phyloP scores from a whole-genome alignment of 2,113 vertebrate species.

The Vanacampus margaritifer region DNA sequence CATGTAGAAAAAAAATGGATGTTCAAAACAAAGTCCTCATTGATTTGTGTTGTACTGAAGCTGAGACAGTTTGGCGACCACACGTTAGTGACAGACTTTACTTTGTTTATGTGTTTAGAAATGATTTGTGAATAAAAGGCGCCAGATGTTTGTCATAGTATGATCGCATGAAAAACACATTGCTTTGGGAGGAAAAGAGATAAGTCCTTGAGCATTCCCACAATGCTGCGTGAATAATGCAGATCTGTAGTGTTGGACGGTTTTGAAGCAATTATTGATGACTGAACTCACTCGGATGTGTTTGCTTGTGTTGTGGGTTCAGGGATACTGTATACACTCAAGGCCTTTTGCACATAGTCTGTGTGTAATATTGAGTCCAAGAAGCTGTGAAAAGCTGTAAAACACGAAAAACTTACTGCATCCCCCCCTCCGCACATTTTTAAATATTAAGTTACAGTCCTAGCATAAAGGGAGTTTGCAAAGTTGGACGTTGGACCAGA shows the following conservation, averaged over 20 bases:
- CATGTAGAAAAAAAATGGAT: not conserved
- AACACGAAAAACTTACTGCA: no score
- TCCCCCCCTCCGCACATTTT: no score
- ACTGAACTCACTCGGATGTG: constrained; percentile 25
- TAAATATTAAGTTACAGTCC: no score
- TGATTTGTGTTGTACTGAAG: constrained; percentile 23
- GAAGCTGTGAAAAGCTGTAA: no score
- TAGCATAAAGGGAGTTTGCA: no score
- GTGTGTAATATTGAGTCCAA: not conserved
- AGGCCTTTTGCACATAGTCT: constrained; percentile 1
- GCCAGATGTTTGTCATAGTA: constrained; percentile 24
- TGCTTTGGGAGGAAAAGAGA: constrained; percentile 32
- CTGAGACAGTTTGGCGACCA: constrained; percentile 9
- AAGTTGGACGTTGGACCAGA: no score
- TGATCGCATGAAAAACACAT: constrained; percentile 21
- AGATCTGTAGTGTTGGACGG: constrained; percentile 23
- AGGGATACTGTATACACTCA: not conserved
- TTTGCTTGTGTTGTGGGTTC: constrained; percentile 28
- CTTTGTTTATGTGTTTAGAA: constrained; percentile 34
- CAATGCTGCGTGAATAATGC: constrained; percentile 16
- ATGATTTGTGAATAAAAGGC: constrained; percentile 27
- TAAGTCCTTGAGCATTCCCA: constrained; percentile 29
- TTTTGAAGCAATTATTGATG: constrained; percentile 28
- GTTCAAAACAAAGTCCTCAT: constrained; percentile 42
- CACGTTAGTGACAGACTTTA: constrained; percentile 14